Conservation (phyloP, 1,140 invertebrate genomes). For the Panagrolaimus sp. region DNA sequence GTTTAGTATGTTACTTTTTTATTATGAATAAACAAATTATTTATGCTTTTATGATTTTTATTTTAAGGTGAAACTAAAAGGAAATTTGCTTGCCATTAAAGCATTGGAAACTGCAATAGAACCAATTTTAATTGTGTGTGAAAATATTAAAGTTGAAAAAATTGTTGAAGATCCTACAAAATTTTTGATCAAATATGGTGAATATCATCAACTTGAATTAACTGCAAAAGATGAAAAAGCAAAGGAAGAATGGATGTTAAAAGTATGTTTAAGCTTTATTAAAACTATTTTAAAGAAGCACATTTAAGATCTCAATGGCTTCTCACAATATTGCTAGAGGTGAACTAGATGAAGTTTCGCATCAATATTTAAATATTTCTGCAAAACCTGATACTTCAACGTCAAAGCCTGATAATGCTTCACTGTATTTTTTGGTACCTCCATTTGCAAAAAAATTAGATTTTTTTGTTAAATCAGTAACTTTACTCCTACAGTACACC, state of each 20-base stretch:
- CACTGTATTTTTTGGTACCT: conserved; percentile 35
- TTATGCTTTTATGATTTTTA: neutral
- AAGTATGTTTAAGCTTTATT: conserved; percentile 21
- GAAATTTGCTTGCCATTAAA: conserved; percentile 40
- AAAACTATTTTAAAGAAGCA: neutral
- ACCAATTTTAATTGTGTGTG: conserved; percentile 44
- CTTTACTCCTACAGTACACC: neutral
- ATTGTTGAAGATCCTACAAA: conserved; percentile 14
- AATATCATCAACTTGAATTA: conserved; percentile 21
- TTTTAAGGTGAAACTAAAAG: conserved; percentile 45
- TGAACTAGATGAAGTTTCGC: conserved; percentile 34
- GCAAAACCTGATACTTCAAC: neutral
- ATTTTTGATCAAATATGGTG: conserved; percentile 32
- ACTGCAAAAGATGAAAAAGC: conserved; percentile 20
- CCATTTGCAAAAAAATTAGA: conserved; percentile 39
- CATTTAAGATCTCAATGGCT: conserved; percentile 39
- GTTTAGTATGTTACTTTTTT: conserved; percentile 26
- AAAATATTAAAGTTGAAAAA: conserved; percentile 35
- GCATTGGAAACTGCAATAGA: conserved; percentile 38
- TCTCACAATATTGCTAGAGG: conserved; percentile 43
- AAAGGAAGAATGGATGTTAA: conserved; percentile 42
- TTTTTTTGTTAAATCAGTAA: conserved; percentile 16
- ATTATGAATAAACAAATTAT: no score
- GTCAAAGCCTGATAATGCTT: neutral
- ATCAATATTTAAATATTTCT: conserved; percentile 16